Percentiles rank a stretch among this genome's conserved stretches.
Conservation (phyloP, 2,113 vertebrate genomes). For the Oostethus manadensis region DNA sequence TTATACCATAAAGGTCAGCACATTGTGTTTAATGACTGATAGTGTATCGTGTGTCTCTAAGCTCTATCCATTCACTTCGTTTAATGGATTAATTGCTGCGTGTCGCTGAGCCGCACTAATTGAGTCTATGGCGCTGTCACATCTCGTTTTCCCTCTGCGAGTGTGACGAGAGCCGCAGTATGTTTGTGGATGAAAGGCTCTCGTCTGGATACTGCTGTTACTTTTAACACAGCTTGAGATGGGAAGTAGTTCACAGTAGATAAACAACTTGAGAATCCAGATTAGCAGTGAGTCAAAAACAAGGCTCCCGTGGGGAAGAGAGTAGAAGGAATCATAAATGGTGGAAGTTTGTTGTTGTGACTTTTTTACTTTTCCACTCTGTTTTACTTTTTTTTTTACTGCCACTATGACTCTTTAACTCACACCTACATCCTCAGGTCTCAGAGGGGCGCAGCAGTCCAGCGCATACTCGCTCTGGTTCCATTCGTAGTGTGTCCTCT, state of each 20-base stretch:
- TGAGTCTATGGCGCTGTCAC: constrained; percentile 34
- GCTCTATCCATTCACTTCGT: constrained; percentile 27
- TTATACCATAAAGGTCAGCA: constrained; percentile 21
- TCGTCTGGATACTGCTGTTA: constrained; percentile 30
- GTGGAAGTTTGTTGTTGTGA: constrained; percentile 41
- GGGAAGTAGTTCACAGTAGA: constrained; percentile 23
- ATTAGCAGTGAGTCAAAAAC: constrained; percentile 32
- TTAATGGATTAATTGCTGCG: constrained; percentile 47
- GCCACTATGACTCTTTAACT: not conserved
- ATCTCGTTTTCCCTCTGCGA: constrained; percentile 33
- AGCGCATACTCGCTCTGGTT: constrained; percentile 71
- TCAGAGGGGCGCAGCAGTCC: constrained; percentile 71
- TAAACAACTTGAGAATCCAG: constrained; percentile 25
- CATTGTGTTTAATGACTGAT: constrained; percentile 14
- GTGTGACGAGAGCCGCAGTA: constrained; percentile 35
- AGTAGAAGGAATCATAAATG: constrained; percentile 36
- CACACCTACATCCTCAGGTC: constrained; percentile 61
- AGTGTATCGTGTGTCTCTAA: constrained; percentile 16
- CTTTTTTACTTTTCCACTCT: constrained; percentile 36
- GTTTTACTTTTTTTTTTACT: constrained; percentile 1
- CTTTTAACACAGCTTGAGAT: constrained; percentile 31
- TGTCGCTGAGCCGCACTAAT: constrained; percentile 29
- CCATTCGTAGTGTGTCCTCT: constrained; percentile 54
- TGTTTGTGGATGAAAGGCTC: constrained; percentile 33
- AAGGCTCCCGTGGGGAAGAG: constrained; percentile 21